Base-by-base conservation (phyloP, 1,140 invertebrate genomes). In the Diorhabda sublineata region DNA sequence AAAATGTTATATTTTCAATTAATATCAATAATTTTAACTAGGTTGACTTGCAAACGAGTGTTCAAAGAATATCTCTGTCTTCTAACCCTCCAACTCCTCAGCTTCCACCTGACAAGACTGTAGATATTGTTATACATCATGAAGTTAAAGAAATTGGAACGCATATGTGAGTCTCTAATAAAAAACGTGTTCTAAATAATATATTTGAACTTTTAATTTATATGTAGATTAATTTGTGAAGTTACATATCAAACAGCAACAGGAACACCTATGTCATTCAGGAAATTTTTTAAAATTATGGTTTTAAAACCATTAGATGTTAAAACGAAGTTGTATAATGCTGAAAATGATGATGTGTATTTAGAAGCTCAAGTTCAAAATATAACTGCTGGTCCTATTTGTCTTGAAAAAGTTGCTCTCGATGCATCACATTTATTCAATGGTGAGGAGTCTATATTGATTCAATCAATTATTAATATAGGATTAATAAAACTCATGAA, bases 221-320 rank as follows among this genome's bases (percentile, higher is more conserved):
- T 71, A 86, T 88, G 68, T 77, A 96, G 93, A 80, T 83, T 99
- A 69, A 94, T 98, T 5, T 99, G 97, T 87, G 95, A 97, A 83
- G 95, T 99, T 3, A 92, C 88, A 72, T 99, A 98, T 79, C 89
- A 88, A 71, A 89, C 88, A 64, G 82, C 88, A 66, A 85, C 86
- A 66, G 90, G 91, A 71, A 87, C 89, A 74, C 83, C 90, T 63
- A 85, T 88, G 70, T 91, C 89, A n/a, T 91, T 98, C 80, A 87
- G 93, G 76, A 98, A 98, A 81, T 98, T 97, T 81, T 99, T 98
- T 81, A 98, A 98, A 84, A 99, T 99, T 84, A 93, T 98, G 88
- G 97, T 99, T 0, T 87, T 97, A 69, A 98, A 98, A 81, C 97
- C 97, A 58, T 83, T 99, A 8, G 97, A 99, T 88, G 96, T 99